Percentiles rank a stretch among this genome's conserved stretches.
Conservation (phyloP, 2,797 vertebrate genomes). For the Selene dorsalis region DNA sequence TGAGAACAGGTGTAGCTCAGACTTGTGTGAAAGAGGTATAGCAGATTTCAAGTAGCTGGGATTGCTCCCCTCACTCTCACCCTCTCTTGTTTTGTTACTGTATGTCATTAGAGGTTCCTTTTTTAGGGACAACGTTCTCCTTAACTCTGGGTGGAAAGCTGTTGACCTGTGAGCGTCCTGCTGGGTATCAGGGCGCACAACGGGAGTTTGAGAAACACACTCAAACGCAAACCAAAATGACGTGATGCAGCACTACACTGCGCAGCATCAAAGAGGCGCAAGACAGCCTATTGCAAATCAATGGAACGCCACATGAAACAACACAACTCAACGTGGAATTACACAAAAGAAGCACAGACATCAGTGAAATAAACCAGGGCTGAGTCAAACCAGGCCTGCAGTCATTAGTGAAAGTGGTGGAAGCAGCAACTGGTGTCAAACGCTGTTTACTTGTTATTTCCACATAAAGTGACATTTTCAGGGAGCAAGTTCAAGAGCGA, state of each 20-base stretch:
- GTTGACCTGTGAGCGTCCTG: conserved; percentile 71
- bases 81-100: conserved; percentile 38
- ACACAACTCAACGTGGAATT: background rate
- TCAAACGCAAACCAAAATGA: background rate
- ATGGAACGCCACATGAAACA: background rate
- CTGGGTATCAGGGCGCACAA: conserved; percentile 43
- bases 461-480: conserved; percentile 71
- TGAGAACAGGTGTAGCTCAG: conserved; percentile 30
- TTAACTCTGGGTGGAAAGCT: conserved; percentile 57
- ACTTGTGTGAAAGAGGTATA: conserved; percentile 14
- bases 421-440: conserved; percentile 69
- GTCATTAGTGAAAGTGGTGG: conserved; percentile 63
- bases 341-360: conserved; percentile 23
- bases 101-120: conserved; percentile 42
- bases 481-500: conserved; percentile 55
- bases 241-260: conserved; percentile 1
- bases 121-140: conserved; percentile 38
- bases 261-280: background rate
- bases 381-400: conserved; percentile 40
- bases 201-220: conserved; percentile 23
- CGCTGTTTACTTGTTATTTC: conserved; percentile 69
- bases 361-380: conserved; percentile 30
- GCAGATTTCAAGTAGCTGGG: conserved; percentile 37
- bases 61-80: conserved; percentile 27
- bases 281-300: background rate